Conservation (phyloP, 1,140 invertebrate species). For the Pseudomyrmex flavicornis region DNA sequence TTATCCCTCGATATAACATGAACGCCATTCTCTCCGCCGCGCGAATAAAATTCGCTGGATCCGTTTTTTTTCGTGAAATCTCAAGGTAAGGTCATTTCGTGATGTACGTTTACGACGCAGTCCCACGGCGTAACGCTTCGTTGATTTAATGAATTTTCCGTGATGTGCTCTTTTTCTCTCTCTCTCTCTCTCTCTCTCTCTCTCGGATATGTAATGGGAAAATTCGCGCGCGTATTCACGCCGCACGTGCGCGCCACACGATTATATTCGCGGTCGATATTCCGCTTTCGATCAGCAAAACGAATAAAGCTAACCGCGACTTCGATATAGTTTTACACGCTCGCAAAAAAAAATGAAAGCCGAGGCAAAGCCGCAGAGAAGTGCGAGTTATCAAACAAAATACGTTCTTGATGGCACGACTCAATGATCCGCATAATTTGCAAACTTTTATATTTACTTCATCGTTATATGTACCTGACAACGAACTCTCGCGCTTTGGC, state of each 20-base stretch:
- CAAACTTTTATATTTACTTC: conserved; percentile 27
- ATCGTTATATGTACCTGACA: conserved; percentile 3
- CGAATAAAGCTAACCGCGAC: conserved; percentile 26
- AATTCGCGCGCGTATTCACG: conserved; percentile 5
- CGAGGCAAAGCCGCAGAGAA: not conserved
- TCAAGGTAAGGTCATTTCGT: conserved; percentile 65
- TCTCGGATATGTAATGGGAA: not conserved
- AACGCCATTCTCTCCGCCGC: conserved; percentile 5
- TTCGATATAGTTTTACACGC: conserved; percentile 4
- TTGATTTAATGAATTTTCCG: conserved; percentile 26
- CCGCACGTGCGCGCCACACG: not conserved
- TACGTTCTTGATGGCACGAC: not conserved
- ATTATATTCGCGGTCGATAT: conserved; percentile 27
- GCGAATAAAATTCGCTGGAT: conserved; percentile 44
- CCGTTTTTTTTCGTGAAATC: conserved; percentile 12
- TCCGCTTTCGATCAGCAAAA: conserved; percentile 6
- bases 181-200: too few relatives aligned
- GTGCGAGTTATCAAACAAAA: conserved; percentile 31
- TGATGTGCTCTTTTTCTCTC: not conserved
- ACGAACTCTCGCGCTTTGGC: conserved; percentile 21
- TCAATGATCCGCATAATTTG: conserved; percentile 15
- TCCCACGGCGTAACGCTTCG: not conserved
- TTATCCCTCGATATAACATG: conserved; percentile 37
- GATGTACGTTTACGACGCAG: conserved; percentile 22
- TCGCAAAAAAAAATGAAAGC: not conserved